Evolutionary conservation across 2,113 vertebrate species (phyloP), one percentile per base, ranked within the genome.

Genomic region (Collichthys lucidus): DNA sequence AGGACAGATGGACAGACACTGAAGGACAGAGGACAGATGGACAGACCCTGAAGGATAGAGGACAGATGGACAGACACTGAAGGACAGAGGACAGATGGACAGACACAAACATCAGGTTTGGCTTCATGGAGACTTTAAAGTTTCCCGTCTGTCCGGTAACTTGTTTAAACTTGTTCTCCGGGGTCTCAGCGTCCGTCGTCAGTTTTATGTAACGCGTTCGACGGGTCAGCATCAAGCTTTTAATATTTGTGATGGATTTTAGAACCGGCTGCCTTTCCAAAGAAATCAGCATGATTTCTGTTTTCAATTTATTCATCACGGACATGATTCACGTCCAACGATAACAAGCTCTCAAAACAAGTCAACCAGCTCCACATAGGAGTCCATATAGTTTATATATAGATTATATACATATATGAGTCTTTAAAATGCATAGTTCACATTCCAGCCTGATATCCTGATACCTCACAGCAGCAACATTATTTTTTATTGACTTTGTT

Each of bases 391-490:
- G n/a, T n/a, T n/a, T n/a, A n/a, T n/a, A n/a, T n/a, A n/a, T n/a
- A n/a, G n/a, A n/a, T n/a, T n/a, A n/a, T n/a, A n/a, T n/a, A n/a
- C n/a, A n/a, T n/a, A 29, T 67, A 64, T 76, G 10, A 77, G 29
- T 71, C 44, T 19, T 56, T 70, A n/a, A 67, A 83, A 78, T 67
- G 50, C 47, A 69, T 44, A 82, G 68, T 78, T 88, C 50, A 81
- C 74, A 88, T 92, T 87, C 73, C 74, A 75, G 69, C 65, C 11
- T 14, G 47, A 83, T 86, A 74, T 63, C 57, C n/a, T n/a, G n/a
- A n/a, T n/a, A 70, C 68, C 76, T 84, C 65, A 76, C 64, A 79
- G 63, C n/a, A 61, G 64, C 50, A 80, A 67, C 78, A 67, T 80
- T 76, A 80, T 75, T 55, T 62, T 86, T 44, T 55, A 61, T 78